Base-by-base conservation (phyloP, 1,140 invertebrate species). In the Druon quercuslanigerum region DNA sequence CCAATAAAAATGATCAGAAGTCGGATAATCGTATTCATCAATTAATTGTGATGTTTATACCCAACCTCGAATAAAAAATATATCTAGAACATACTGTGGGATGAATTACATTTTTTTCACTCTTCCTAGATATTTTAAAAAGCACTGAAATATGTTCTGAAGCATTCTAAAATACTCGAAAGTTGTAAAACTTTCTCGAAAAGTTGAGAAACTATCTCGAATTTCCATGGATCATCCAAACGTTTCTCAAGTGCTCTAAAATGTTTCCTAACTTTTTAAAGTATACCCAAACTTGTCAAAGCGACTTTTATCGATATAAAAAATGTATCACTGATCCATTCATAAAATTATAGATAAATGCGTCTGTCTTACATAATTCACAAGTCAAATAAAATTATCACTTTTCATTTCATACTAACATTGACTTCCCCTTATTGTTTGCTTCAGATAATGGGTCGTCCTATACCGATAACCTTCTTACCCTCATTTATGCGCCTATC, bases 221-320 rank as follows among this genome's bases (percentile, higher is more conserved):
- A 66, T 66, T 66, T 66, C 60, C 60, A 66, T 66, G 60, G 46
- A 66, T 66, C 60, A 66, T 66, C 60, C 1, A 14, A 14, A 66
- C n/a, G 13, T 66, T 66, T 66, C 33, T 33, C 14, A 20, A 66
- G 25, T 66, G 33, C 60, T 25, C 14, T 66, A 16, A 40, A 25
- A 46, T 66, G 60, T 66, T 66, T 14, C 5, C 60, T n/a, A 66
- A 66, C 60, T 66, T 66, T 66, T 20, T 40, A 16, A 66, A 66
- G 25, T 46, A 25, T 40, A 13, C 40, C 40, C 0, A 46, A 25
- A 66, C 60, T 66, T 66, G 14, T 66, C 40, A 40, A 66, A n/a
- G 11, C 33, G 14, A 9, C 20, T 66, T 40, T 66, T n/a, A 66
- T 33, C 25, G 40, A 66, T 33, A 66, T 56, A 9, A 56, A 56